Base-by-base conservation (phyloP, 2,113 vertebrate genomes). In the Forbesichthys agassizii region DNA sequence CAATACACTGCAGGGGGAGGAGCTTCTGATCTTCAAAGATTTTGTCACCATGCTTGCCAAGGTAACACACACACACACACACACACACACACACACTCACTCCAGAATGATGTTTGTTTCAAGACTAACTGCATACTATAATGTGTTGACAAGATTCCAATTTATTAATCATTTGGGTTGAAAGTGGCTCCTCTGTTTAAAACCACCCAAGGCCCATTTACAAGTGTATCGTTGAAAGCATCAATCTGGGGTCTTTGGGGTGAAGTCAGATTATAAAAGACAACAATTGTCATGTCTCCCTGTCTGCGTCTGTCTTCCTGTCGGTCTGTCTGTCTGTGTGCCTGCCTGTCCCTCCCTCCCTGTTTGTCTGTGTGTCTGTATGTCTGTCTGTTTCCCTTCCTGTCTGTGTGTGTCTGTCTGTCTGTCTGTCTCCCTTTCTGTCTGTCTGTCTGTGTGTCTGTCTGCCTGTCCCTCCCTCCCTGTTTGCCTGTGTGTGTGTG, bases 21-120 rank as follows among this genome's bases (percentile, higher is more conserved):
- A 97, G 88, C 94, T 99, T 0, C 93, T 88, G 75, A 89, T 93
- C 1, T 95, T 99, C 73, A 97, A 93, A 90, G 95, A 96, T 84
- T 94, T 98, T 67, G 86, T 97, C 71, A 94, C 92, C 0, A 1
- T 99, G 67, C 78, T 96, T 5, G 90, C 96, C 66, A 99, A 98
- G 95, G 98, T 99, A 85, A 70, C 42, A 33, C 48, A 33, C 33
- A 33, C 14, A 55, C 54, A 49, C 20, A 18, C 14, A 55, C 54
- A 49, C 20, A 18, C 60, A 5, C 3, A 68, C 16, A 11, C 14
- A 48, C 33, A 11, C 48, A 5, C 48, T 36, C 33, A 6, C 0
- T 10, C 33, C 14, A 33, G 51, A 71, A 33, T 33, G 49, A 27
- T 27, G 27, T 27, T 27, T 3, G 27, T 27, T 27, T 27, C 1